Base-by-base conservation (phyloP, 2,113 vertebrate genomes). In the Neodon shergylaensis region DNA sequence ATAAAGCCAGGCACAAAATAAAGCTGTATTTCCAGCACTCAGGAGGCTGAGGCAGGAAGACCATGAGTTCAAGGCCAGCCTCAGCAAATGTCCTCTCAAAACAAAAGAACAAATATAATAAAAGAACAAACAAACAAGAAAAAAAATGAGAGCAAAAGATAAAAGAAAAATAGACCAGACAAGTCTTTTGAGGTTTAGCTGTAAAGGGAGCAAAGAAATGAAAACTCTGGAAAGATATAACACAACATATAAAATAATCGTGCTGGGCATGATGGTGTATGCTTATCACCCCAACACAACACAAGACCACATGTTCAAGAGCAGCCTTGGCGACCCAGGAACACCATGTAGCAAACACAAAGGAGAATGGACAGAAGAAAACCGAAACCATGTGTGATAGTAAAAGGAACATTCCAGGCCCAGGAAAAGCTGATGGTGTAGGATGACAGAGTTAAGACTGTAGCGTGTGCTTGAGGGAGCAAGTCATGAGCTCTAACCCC, bases 361-460 rank as follows among this genome's bases (percentile, higher is more conserved):
- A 58, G 6, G 19, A 58, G 58, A 58, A 58, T 58, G 58, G 58
- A 58, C 58, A 58, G 19, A 58, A 58, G 58, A 58, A 58, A 58
- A 58, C 58, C 58, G 21, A 58, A 58, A 58, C 58, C 58, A 58
- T 58, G 58, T 58, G 58, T 58, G 19, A 58, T 58, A 58, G 5
- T 83, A 63, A 61, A 83, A 16, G 8, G 22, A 70, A 78, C 5
- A 4, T 36, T 14, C 63, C 74, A 22, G 73, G 3, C 70, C 42
- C 3, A 31, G 24, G 39, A n/a, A 16, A 42, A 0, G 58, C 1
- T 0, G 70, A n/a, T 0, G 7, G 61, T 0, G 0, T 0, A 31
- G 52, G 52, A 65, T n/a, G 33, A 65, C 58, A 28, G 12, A 24
- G 47, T 52, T 58, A 54, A 49, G 70, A 10, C 79, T 63, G 61